Evolutionary conservation across 2,113 vertebrate genomes (phyloP).

Genomic region (Drymodes brunneopygia): DNA sequence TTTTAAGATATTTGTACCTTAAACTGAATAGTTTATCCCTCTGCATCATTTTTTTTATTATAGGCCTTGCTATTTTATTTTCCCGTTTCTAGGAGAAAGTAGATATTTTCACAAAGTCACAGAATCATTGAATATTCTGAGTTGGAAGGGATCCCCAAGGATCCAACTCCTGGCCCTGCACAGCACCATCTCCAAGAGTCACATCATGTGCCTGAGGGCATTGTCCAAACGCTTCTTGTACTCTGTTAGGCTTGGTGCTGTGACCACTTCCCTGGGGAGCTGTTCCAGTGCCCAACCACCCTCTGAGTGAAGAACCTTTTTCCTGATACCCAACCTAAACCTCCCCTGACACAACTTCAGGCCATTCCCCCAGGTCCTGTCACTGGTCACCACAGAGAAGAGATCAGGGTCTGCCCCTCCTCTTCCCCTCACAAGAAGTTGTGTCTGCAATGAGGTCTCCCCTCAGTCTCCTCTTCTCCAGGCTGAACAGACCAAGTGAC

Average conservation of each 20-base stretch:
- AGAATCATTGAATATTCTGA: background rate
- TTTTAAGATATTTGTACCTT: background rate
- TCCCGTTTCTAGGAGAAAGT: background rate
- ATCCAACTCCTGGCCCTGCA: background rate
- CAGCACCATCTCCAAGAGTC: background rate
- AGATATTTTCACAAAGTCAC: background rate
- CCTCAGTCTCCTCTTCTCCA: background rate
- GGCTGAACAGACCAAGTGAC: background rate
- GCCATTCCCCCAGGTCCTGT: fast-evolving
- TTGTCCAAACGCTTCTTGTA: fast-evolving
- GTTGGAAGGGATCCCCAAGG: background rate
- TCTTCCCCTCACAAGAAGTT: background rate
- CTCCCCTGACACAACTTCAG: fast-evolving
- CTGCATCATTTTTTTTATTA: background rate
- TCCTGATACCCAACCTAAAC: background rate
- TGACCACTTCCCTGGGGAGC: background rate
- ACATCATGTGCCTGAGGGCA: background rate
- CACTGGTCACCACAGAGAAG: background rate
- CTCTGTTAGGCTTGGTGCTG: background rate
- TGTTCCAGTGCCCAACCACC: fast-evolving
- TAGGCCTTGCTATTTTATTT: background rate
- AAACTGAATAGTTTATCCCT: background rate
- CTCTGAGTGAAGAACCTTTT: background rate
- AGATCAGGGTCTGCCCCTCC: background rate
- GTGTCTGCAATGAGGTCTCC: background rate